Conservation (phyloP, 2,797 vertebrate species). For the Nothura maculosa region DNA sequence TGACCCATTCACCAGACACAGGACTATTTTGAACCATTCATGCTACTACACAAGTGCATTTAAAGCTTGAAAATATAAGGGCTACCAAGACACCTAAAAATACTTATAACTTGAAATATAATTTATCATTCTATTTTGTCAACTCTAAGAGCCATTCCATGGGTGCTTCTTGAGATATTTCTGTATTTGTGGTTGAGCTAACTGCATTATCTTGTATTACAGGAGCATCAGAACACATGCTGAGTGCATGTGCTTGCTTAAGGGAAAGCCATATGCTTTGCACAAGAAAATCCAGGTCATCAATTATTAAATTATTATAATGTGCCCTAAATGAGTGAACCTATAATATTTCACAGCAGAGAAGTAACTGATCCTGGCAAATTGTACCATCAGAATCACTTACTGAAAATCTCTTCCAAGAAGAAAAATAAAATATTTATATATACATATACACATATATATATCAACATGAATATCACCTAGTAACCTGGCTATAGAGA, state of each 20-base stretch:
- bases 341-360: background rate
- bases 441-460: too few species aligned
- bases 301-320: conserved; percentile 1
- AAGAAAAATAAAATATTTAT: background rate
- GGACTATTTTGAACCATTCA: background rate
- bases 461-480: background rate
- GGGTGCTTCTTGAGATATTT: background rate
- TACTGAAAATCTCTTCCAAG: background rate
- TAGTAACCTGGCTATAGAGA: background rate
- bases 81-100: background rate
- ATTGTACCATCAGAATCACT: background rate
- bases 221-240: background rate
- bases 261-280: background rate
- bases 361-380: background rate
- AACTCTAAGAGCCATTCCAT: background rate
- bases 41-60: background rate
- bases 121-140: background rate
- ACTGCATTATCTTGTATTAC: background rate
- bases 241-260: background rate
- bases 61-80: background rate
- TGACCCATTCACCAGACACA: background rate
- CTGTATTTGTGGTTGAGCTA: background rate
- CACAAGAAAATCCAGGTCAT: conserved; percentile 32
- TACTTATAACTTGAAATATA: background rate
- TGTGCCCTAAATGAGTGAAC: background rate